Conservation (phyloP, 2,797 vertebrate genomes). For the Antrozous pallidus region DNA sequence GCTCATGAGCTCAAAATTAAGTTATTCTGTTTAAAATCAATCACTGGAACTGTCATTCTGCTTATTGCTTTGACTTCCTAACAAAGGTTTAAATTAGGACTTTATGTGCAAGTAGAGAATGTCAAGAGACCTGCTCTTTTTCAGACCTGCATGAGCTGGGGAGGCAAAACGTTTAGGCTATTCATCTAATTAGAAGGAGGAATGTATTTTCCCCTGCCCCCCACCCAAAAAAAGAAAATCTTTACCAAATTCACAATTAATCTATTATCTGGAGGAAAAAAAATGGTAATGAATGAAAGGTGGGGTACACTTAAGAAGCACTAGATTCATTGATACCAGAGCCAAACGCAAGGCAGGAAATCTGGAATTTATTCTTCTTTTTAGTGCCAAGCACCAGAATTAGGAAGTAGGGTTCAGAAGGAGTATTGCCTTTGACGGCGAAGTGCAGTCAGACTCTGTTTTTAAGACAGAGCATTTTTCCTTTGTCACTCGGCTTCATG, state of each 20-base stretch:
- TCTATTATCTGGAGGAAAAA: neutral
- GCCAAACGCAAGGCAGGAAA: constrained; percentile 37
- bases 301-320: neutral
- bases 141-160: constrained; percentile 67
- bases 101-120: constrained; percentile 55
- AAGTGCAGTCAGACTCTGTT: constrained; percentile 36
- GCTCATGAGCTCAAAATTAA: constrained; percentile 69
- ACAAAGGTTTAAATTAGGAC: constrained; percentile 69
- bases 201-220: constrained; percentile 70
- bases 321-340: constrained; percentile 64
- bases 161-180: constrained; percentile 70
- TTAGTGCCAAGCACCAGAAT: constrained; percentile 41
- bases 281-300: neutral
- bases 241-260: constrained; percentile 61
- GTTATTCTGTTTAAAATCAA: constrained; percentile 75
- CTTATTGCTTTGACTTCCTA: constrained; percentile 67
- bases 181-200: constrained; percentile 75
- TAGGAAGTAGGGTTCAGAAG: constrained; percentile 65
- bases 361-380: constrained; percentile 63
- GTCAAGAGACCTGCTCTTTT: constrained; percentile 76
- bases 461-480: constrained; percentile 48
- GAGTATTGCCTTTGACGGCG: constrained; percentile 32
- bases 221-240: constrained; percentile 56
- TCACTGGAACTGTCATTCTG: constrained; percentile 55
- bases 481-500: constrained; percentile 81